Conservation (phyloP, 53 echinoderm and acorn worm species). For the Astropecten irregularis region DNA sequence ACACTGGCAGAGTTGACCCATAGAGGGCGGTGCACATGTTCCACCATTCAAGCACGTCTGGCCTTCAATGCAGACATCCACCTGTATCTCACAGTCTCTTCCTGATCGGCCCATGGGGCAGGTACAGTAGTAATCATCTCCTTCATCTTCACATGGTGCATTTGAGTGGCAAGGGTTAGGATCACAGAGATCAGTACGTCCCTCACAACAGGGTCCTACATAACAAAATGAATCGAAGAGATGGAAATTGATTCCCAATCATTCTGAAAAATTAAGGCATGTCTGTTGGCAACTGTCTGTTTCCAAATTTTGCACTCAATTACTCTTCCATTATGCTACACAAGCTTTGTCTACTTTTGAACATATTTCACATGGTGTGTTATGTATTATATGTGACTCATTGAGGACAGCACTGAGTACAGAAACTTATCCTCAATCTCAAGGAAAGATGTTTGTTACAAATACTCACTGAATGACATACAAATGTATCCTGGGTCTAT, state of each 20-base stretch:
- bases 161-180: slow-evolving; percentile 59
- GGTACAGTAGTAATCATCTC: slow-evolving; percentile 61
- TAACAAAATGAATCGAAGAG: slow-evolving; percentile 12
- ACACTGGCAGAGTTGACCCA: slow-evolving; percentile 29
- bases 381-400: no score
- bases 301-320: no score
- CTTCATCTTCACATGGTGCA: slow-evolving; percentile 59
- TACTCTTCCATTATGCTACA: no score
- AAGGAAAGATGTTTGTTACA: no score
- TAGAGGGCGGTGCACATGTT: slow-evolving; percentile 28
- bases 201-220: slow-evolving; percentile 63
- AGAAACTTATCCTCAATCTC: no score
- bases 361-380: no score
- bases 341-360: no score
- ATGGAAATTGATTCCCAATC: neutral
- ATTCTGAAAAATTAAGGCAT: no score
- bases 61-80: slow-evolving; percentile 52
- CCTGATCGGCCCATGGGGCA: slow-evolving; percentile 65
- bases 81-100: slow-evolving; percentile 52
- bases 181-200: slow-evolving; percentile 65
- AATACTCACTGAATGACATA: no score
- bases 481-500: no score
- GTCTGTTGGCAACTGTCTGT: no score
- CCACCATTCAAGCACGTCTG: slow-evolving; percentile 65
- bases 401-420: no score